Evolutionary conservation across 2,797 vertebrate genomes (phyloP), one percentile per base, ranked within the genome.

Genomic region (Limnodromus scolopaceus): DNA sequence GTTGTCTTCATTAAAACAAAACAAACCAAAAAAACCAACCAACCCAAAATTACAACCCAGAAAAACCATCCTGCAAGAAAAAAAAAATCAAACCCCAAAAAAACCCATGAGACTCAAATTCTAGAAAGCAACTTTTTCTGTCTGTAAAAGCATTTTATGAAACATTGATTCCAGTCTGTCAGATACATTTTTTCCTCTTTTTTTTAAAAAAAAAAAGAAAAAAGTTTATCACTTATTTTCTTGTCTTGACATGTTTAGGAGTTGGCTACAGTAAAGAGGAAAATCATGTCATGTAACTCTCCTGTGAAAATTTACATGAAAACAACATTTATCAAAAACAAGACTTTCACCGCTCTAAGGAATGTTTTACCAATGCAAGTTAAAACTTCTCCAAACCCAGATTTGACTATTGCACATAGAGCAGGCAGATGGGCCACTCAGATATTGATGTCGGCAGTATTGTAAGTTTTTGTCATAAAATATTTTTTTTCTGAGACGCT

Each of bases 31-130:
- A 57, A n/a, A 23, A n/a, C 8, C 32, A 32, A 54, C 17, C 23
- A 28, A 34, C 3, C 6, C 13, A 39, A 38, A 51, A 11, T 14
- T 15, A 48, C 38, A 5, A 36, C 14, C 4, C 7, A 45, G 13
- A 61, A 74, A 39, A 0, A 23, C 8, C 6, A 57, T 0, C 1
- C 9, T 9, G 6, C 14, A 30, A 6, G 41, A 19, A 16, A 8
- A 13, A 22, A 19, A 34, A 46, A 25, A 15, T 20, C 17, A 48
- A 28, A 32, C 1, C 1, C 19, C 10, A 2, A 1, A 24, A 46
- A 43, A 8, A 1, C 2, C 5, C 14, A 60, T 6, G 8, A 48
- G 5, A 4, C 7, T 39, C 9, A 87, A 63, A 79, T 79, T 72
- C 8, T 65, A 10, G 39, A 53, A 82, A 55, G 5, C 17, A 53